These are phyloP conservation scores for Heloderma charlesbogerti DNA, from an alignment of 2,113 vertebrate genomes.

Conservation along the genomic window DNA sequence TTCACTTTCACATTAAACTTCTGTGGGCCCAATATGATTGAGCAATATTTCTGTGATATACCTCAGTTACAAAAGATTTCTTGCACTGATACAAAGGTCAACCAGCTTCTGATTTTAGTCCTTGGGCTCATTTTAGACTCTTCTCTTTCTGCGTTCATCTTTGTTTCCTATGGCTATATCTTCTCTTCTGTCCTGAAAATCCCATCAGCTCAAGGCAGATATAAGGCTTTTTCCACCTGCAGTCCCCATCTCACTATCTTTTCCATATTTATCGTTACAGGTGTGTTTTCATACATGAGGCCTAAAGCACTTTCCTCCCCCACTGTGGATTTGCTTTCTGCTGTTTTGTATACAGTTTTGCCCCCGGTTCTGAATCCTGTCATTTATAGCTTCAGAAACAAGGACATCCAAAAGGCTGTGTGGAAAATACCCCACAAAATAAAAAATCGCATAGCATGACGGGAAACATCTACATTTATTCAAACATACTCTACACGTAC, in stretches of 20 bases:
- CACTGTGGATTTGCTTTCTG: not conserved
- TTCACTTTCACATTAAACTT: not conserved
- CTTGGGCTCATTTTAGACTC: not conserved
- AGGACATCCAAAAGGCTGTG: not conserved
- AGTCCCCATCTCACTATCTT: constrained; percentile 5
- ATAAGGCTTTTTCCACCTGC: constrained; percentile 12
- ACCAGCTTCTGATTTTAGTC: not conserved
- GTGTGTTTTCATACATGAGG: not conserved
- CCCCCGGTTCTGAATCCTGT: not conserved
- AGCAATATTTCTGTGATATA: not conserved
- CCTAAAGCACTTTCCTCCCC: not conserved
- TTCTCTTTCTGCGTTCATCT: not conserved
- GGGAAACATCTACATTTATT: too few relatives aligned
- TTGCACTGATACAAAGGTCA: not conserved
- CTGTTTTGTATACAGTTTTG: constrained; percentile 5
- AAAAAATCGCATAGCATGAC: not conserved
- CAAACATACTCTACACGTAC: too few relatives aligned
- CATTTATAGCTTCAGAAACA: constrained; percentile 17
- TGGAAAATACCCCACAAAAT: not conserved
- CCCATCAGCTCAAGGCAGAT: not conserved
- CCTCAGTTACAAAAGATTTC: constrained; percentile 11
- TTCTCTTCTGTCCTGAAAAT: not conserved
- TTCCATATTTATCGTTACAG: not conserved
- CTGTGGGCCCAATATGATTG: not conserved
- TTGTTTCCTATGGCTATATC: not conserved